These are phyloP conservation scores for Micromesistius poutassou DNA, from an alignment of 2,797 vertebrate species.

Conservation along the genomic window DNA sequence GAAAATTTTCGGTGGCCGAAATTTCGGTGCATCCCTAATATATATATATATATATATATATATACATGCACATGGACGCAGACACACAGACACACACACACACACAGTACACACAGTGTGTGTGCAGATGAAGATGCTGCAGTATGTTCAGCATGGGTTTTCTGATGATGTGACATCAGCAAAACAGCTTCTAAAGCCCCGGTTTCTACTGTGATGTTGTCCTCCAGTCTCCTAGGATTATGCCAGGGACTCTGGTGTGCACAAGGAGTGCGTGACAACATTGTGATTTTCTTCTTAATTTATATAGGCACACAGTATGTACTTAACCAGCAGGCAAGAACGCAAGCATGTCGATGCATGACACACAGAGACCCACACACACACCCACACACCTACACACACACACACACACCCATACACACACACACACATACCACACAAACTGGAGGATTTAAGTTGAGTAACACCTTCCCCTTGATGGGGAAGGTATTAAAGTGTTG, in stretches of 20 bases:
- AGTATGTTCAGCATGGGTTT: conserved; percentile 38
- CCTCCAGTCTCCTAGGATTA: conserved; percentile 62
- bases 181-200: conserved; percentile 53
- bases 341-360: conserved; percentile 33
- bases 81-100: conserved; percentile 7
- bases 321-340: not conserved
- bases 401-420: conserved; percentile 33
- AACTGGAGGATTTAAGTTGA: conserved; percentile 61
- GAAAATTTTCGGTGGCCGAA: no score
- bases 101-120: conserved; percentile 10
- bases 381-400: conserved; percentile 12
- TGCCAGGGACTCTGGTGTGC: conserved; percentile 18
- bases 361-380: conserved; percentile 11
- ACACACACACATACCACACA: conserved; percentile 12
- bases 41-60: conserved; percentile 7
- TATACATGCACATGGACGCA: not conserved
- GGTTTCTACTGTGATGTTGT: conserved; percentile 47
- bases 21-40: no score
- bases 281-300: not conserved
- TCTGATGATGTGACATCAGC: conserved; percentile 51
- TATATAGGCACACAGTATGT: not conserved
- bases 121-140: not conserved
- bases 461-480: conserved; percentile 63
- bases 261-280: not conserved
- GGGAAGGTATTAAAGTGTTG: no score